Percentiles rank a stretch among this genome's conserved stretches.
phyloP scores from a whole-genome alignment of 2,797 vertebrate genomes.

The Melanotaenia pygmaea region DNA sequence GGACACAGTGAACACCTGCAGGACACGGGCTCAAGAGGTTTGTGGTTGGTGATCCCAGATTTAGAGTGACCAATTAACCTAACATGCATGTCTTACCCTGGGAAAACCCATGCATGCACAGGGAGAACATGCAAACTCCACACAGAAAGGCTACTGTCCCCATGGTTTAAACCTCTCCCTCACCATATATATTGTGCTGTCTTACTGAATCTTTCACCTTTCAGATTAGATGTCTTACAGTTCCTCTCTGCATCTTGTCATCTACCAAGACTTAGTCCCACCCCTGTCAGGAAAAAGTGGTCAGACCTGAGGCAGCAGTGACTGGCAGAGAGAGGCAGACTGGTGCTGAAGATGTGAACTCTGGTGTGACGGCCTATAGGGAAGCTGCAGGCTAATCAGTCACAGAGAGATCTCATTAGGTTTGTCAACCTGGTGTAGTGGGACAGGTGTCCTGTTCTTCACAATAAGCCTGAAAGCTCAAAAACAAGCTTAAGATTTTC shows the following conservation, averaged over 20 bases:
- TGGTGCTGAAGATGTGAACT: constrained; percentile 34
- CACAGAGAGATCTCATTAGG: constrained; percentile 51
- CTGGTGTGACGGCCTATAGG: constrained; percentile 21
- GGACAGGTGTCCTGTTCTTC: constrained; percentile 44
- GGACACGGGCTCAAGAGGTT: no score
- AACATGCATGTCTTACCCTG: no score
- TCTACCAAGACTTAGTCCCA: constrained; percentile 19
- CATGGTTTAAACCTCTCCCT: no score
- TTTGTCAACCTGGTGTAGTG: constrained; percentile 34
- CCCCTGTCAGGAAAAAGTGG: constrained; percentile 44
- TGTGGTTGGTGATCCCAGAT: no score
- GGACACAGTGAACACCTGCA: no score
- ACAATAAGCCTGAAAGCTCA: constrained; percentile 31
- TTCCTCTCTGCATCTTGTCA: constrained; percentile 32
- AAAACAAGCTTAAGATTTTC: constrained; percentile 49
- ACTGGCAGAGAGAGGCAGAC: constrained; percentile 22
- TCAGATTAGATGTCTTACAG: constrained; percentile 22
- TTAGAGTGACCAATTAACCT: no score
- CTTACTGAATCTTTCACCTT: constrained; percentile 27
- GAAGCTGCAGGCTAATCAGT: constrained; percentile 53
- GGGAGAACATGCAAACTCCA: no score
- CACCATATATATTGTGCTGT: no score
- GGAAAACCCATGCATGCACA: no score
- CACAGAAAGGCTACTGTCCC: no score
- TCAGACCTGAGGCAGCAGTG: constrained; percentile 35